These are phyloP conservation scores for Pammene aurita DNA, from an alignment of 2,888 invertebrate genomes.

Conservation along the genomic window DNA sequence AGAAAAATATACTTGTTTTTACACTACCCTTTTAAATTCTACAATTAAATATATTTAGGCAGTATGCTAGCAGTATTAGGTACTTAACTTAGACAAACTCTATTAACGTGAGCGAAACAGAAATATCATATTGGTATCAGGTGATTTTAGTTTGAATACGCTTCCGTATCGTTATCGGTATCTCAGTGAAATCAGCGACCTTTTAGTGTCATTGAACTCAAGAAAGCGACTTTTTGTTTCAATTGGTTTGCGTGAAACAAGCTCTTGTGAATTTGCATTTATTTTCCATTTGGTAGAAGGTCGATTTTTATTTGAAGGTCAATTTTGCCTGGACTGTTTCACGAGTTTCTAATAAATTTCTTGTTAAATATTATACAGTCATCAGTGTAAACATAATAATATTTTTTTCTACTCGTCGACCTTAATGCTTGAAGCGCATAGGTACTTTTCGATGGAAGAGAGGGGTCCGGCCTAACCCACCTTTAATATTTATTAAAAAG, in stretches of 20 bases:
- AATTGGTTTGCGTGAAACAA: constrained; percentile 19
- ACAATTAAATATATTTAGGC: no score
- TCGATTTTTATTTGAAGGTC: not conserved
- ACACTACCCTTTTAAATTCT: no score
- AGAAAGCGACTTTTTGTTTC: constrained; percentile 36
- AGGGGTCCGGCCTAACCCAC: no score
- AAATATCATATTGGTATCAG: not conserved
- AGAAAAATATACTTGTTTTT: no score
- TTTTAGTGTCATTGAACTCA: constrained; percentile 39
- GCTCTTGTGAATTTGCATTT: not conserved
- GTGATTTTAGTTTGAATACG: not conserved
- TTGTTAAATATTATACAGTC: not conserved
- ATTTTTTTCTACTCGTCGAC: no score
- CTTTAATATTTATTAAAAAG: no score
- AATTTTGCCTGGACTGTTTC: not conserved
- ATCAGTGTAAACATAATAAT: not conserved
- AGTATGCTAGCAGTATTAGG: no score
- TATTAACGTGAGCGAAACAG: not conserved
- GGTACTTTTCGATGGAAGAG: no score
- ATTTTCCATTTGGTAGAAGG: not conserved
- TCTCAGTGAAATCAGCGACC: constrained; percentile 37
- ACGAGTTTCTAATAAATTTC: not conserved
- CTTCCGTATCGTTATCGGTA: constrained; percentile 25
- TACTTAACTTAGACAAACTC: no score
- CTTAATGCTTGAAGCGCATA: no score